Conservation (phyloP, 35 echinoderm and acorn worm genomes). For the Chiridota heheva region DNA sequence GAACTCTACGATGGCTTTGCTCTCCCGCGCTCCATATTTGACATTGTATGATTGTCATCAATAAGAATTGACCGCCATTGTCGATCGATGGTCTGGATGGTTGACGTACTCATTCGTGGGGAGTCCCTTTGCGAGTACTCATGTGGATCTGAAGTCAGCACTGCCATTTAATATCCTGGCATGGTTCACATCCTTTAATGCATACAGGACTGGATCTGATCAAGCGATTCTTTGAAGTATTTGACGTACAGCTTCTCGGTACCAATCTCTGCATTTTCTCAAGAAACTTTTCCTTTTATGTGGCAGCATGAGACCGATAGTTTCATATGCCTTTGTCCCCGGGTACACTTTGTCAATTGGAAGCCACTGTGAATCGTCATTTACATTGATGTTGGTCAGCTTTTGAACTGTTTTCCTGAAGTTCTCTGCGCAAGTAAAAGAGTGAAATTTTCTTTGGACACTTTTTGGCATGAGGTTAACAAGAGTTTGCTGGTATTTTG, state of each 20-base stretch:
- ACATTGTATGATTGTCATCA: constrained; percentile 20
- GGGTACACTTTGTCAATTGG: constrained; percentile 27
- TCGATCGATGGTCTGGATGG: constrained; percentile 27
- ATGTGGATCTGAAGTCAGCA: constrained; percentile 1
- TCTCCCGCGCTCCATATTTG: constrained; percentile 6
- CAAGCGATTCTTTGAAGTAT: not conserved
- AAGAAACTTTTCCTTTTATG: constrained; percentile 32
- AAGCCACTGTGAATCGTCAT: constrained; percentile 11
- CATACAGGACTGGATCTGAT: constrained; percentile 11
- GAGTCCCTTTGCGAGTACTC: constrained; percentile 16
- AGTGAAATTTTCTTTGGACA: too few species aligned
- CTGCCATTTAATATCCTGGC: constrained; percentile 1
- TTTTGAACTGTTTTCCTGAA: constrained; percentile 4
- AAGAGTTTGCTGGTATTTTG: too few species aligned
- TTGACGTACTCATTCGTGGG: not conserved
- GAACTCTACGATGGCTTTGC: not conserved
- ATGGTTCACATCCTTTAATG: constrained; percentile 33
- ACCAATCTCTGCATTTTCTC: constrained; percentile 37
- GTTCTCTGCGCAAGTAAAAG: too few species aligned
- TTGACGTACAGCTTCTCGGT: constrained; percentile 22
- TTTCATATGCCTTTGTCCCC: constrained; percentile 3
- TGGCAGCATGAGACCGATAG: not conserved
- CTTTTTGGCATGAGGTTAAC: too few species aligned
- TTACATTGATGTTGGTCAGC: not conserved
- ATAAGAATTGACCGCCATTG: constrained; percentile 27